phyloP scores from a whole-genome alignment of 2,113 vertebrate species.

The Oncorhynchus kisutch region DNA sequence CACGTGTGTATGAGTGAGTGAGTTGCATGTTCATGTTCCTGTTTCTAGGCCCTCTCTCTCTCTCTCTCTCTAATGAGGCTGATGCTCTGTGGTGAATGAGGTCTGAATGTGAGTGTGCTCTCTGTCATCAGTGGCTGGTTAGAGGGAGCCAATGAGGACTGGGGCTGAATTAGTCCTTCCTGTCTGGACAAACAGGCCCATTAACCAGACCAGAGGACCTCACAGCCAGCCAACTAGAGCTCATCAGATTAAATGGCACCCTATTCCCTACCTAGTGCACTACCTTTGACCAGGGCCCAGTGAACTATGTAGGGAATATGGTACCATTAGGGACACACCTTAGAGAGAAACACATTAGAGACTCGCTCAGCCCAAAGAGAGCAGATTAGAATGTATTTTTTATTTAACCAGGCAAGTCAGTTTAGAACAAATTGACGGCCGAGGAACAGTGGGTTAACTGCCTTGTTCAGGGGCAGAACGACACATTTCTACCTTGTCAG shows the following conservation, averaged over 20 bases:
- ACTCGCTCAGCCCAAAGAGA: too few relatives aligned
- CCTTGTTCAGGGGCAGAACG: too few relatives aligned
- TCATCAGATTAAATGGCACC: neutral
- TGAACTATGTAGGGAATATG: too few relatives aligned
- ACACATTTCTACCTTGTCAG: too few relatives aligned
- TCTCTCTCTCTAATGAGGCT: constrained; percentile 30
- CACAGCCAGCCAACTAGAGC: neutral
- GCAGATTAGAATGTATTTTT: neutral
- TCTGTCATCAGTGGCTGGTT: constrained; percentile 29
- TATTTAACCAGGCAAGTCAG: too few relatives aligned
- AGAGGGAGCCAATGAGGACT: constrained; percentile 45
- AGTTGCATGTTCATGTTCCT: constrained; percentile 32
- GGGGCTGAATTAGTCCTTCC: constrained; percentile 31
- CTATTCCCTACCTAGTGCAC: too few relatives aligned
- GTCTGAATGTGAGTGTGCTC: constrained; percentile 18
- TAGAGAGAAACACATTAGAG: too few relatives aligned
- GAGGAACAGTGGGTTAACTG: too few relatives aligned
- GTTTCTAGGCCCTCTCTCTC: constrained; percentile 20
- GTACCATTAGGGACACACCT: too few relatives aligned
- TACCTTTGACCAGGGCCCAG: too few relatives aligned
- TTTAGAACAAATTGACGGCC: too few relatives aligned
- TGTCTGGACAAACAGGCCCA: constrained; percentile 56
- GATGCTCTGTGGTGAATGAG: constrained; percentile 29
- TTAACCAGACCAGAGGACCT: constrained; percentile 33
- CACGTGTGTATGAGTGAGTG: neutral